phyloP scores from a whole-genome alignment of 53 echinoderm and acorn worm genomes.

The Echinometra lucunter region DNA sequence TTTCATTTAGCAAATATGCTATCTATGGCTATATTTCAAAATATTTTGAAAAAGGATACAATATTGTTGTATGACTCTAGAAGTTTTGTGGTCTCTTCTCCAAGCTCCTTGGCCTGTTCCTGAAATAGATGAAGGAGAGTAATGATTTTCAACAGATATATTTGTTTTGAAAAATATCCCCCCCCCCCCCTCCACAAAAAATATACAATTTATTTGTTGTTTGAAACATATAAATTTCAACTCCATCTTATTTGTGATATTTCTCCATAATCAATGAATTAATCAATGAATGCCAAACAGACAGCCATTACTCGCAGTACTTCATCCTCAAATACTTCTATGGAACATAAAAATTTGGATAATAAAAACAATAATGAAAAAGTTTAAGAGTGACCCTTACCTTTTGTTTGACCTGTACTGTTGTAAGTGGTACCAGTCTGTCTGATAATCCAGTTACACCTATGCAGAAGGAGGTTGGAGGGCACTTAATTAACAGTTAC shows the following conservation, averaged over 20 bases:
- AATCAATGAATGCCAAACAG: too few species aligned
- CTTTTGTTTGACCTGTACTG: conserved; percentile 64
- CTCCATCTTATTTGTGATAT: too few species aligned
- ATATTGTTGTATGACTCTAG: conserved; percentile 59
- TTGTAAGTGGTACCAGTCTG: conserved; percentile 53
- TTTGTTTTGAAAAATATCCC: too few species aligned
- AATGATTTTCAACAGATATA: neutral
- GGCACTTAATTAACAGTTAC: too few species aligned
- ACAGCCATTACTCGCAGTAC: too few species aligned
- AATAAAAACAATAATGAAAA: neutral
- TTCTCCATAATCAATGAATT: too few species aligned
- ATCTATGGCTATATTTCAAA: neutral
- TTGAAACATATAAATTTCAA: neutral
- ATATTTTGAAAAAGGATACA: conserved; percentile 46
- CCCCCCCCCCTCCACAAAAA: too few species aligned
- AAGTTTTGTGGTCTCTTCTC: conserved; percentile 27
- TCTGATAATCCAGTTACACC: conserved; percentile 26
- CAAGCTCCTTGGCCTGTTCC: conserved; percentile 27
- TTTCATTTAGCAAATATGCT: neutral
- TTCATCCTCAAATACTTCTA: too few species aligned
- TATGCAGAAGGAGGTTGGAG: neutral
- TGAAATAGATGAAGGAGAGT: neutral
- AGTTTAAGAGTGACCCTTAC: conserved; percentile 14
- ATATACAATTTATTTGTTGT: neutral
- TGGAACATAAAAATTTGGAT: neutral